These are phyloP conservation scores for Ctenomys sociabilis DNA, from an alignment of 2,113 vertebrate genomes.

Conservation along the genomic window DNA sequence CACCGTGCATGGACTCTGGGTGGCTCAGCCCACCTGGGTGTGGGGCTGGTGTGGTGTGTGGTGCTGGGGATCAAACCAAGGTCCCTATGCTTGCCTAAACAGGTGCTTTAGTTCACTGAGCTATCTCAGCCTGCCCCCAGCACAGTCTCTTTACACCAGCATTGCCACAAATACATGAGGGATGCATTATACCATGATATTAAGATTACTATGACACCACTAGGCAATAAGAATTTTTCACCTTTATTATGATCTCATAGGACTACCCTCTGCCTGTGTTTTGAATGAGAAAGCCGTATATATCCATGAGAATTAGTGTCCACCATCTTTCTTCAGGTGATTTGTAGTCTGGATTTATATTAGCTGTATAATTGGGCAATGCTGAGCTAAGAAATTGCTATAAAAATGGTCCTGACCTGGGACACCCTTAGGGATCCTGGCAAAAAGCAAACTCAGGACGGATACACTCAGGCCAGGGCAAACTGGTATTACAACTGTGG, in stretches of 20 bases:
- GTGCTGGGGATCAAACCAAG: no score
- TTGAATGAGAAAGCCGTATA: background rate
- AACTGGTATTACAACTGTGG: background rate
- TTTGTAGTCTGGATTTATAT: slow-evolving; percentile 41
- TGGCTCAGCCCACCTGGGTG: no score
- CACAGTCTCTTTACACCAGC: background rate
- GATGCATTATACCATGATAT: background rate
- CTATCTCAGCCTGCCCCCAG: background rate
- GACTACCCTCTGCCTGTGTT: background rate
- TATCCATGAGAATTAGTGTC: slow-evolving; percentile 11
- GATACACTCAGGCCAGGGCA: background rate
- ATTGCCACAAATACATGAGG: background rate
- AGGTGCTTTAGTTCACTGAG: no score
- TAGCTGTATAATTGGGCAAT: background rate
- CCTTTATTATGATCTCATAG: background rate
- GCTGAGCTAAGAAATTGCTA: background rate
- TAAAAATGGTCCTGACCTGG: slow-evolving; percentile 10
- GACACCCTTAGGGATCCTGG: background rate
- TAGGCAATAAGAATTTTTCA: background rate
- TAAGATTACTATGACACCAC: background rate
- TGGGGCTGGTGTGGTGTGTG: no score
- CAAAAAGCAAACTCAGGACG: slow-evolving; percentile 45
- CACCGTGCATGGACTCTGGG: no score
- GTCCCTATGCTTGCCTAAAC: no score
- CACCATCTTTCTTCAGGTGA: background rate